Percentiles rank a stretch among this genome's conserved stretches.
Evolutionary conservation across 2,888 invertebrate genomes (phyloP).

Genomic region (Ennomos quercinarius): DNA sequence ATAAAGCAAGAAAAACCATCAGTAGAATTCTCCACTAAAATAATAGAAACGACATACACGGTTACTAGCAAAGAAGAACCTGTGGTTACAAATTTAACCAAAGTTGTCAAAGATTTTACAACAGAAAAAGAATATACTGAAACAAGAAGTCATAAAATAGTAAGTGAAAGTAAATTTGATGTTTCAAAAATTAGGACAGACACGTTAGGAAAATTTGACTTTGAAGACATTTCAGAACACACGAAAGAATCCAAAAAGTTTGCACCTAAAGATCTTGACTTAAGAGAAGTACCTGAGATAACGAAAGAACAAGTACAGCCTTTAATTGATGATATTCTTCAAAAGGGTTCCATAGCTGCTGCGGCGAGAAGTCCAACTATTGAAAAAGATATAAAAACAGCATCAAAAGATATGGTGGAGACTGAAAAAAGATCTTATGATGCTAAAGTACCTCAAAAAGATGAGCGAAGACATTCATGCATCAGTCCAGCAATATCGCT

Average conservation of each 20-base stretch:
- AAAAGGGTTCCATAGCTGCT: conserved; percentile 72
- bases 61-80: conserved; percentile 51
- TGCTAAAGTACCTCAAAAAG: conserved; percentile 77
- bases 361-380: conserved; percentile 68
- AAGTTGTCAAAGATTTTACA: conserved; percentile 48
- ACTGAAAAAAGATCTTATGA: conserved; percentile 77
- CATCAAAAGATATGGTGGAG: conserved; percentile 72
- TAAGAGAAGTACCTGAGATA: conserved; percentile 64
- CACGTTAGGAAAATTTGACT: conserved; percentile 71
- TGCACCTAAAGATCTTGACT: conserved; percentile 58
- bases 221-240: conserved; percentile 54
- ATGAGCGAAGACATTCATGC: conserved; percentile 79
- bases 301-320: conserved; percentile 77
- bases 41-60: conserved; percentile 56
- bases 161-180: conserved; percentile 65
- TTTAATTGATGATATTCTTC: conserved; percentile 76
- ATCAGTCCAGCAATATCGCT: conserved; percentile 79
- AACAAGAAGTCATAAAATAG: conserved; percentile 43
- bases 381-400: conserved; percentile 72
- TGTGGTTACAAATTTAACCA: conserved; percentile 45
- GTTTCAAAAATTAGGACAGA: conserved; percentile 75
- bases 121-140: conserved; percentile 48
- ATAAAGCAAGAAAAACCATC: conserved; percentile 37
- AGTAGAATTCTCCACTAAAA: conserved; percentile 53
- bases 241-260: conserved; percentile 55